Evolutionary conservation across 2,888 invertebrate species (phyloP), one percentile per base, ranked within the genome.

Genomic region (Cataglyphis albicans): DNA sequence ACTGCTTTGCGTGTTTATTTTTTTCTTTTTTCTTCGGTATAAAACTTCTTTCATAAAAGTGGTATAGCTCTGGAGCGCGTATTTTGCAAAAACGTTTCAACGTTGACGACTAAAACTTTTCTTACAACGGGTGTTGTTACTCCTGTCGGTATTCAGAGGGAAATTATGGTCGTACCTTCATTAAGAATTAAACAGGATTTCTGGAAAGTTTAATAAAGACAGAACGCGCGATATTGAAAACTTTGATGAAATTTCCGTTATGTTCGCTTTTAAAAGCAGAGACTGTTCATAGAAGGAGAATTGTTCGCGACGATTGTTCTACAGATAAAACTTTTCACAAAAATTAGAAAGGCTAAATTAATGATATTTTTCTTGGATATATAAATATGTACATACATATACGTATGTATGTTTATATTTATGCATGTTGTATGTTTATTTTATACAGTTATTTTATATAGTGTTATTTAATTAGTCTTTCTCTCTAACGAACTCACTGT

Each of bases 221-320:
- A 67, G 67, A 76, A 76, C 32, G 44, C 55, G 29, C 65, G 67
- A 76, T 76, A 76, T 76, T 52, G 76, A 67, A 65, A 76, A 76
- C 76, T 76, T 65, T 65, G 29, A 29, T 5, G 38, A 57, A 76
- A 76, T 55, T 76, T 67, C n/a, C 15, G 35, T 35, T 57, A 35
- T 12, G 25, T 7, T 75, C 18, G 75, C 35, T 9, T 35, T 76
- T 41, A 55, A 76, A n/a, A 67, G 55, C 6, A 41, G 29, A 38
- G 38, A 67, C 29, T 9, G 9, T 44, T 2, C 38, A 41, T 29
- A n/a, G 10, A 15, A 21, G 3, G n/a, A 18, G 41, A 41, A 0
- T 21, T 21, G 21, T 21, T 21, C 12, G 38, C 25, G 64, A 35
- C 55, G 55, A 57, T 76, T 32, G 38, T 25, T n/a, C 9, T 29